Evolutionary conservation across 2,888 invertebrate species (phyloP).

Genomic region (Stenurella melanura): DNA sequence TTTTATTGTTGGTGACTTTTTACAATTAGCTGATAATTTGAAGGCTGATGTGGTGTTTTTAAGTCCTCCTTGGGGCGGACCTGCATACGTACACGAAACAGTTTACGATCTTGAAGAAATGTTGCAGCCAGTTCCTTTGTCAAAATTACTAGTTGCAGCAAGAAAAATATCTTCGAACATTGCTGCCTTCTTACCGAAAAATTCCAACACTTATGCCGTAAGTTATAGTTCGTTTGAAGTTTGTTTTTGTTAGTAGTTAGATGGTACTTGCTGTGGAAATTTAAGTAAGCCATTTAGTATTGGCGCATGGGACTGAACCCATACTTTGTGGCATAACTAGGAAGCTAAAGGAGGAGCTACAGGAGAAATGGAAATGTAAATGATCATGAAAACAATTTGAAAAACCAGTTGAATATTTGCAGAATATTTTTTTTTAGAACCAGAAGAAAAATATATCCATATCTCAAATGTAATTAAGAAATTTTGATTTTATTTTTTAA

Average conservation of each 20-base stretch:
- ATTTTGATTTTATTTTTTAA: no score
- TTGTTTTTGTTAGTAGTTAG: background rate
- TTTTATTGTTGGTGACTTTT: slow-evolving; percentile 94
- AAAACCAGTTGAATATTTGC: no score
- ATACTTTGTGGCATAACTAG: no score
- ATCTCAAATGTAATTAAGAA: no score
- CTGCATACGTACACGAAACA: slow-evolving; percentile 81
- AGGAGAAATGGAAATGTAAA: no score
- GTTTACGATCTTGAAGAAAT: slow-evolving; percentile 84
- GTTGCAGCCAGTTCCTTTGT: slow-evolving; percentile 83
- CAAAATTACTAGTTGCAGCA: slow-evolving; percentile 81
- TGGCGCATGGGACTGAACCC: no score
- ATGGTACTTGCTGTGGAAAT: no score
- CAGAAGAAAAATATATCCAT: no score
- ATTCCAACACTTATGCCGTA: slow-evolving; percentile 88
- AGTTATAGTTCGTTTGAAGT: slow-evolving; percentile 51
- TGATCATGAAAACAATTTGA: no score
- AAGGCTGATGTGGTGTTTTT: slow-evolving; percentile 93
- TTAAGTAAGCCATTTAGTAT: no score
- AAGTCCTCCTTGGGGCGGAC: slow-evolving; percentile 99
- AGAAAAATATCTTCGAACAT: slow-evolving; percentile 84
- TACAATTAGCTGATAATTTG: slow-evolving; percentile 79
- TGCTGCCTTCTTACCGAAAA: slow-evolving; percentile 91
- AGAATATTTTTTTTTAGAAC: no score
- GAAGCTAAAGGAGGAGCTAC: no score